A percentile compares a stretch with the other conserved stretches of the same genome.
Conservation (phyloP, 2,888 invertebrate species). For the Plagiodera versicolora region DNA sequence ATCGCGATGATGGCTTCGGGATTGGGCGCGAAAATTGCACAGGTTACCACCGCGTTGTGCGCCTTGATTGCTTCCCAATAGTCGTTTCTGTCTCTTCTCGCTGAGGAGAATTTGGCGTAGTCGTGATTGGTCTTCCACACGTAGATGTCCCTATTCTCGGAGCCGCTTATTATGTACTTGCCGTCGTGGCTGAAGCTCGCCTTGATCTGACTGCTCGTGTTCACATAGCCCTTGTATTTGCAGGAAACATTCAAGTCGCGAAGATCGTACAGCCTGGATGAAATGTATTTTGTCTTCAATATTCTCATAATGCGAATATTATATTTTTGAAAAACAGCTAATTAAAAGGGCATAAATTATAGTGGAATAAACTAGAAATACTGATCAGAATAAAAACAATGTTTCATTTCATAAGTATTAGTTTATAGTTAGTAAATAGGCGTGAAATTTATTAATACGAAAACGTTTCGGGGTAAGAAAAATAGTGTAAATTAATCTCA, state of each 20-base stretch:
- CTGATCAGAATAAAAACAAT: too few species aligned
- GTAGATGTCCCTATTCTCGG: constrained; percentile 96
- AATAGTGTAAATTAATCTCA: too few species aligned
- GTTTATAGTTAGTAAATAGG: too few species aligned
- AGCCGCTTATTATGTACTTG: constrained; percentile 56
- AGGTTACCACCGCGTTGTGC: constrained; percentile 94
- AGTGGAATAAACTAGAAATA: too few species aligned
- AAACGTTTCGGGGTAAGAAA: too few species aligned
- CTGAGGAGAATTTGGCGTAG: constrained; percentile 90
- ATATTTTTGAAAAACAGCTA: too few species aligned
- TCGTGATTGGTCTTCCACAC: constrained; percentile 98
- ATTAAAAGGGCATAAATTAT: too few species aligned
- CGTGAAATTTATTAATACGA: too few species aligned
- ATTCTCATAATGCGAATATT: too few species aligned
- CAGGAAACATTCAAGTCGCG: constrained; percentile 92
- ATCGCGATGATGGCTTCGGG: constrained; percentile 86
- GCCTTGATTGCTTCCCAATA: constrained; percentile 98
- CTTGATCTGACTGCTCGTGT: constrained; percentile 95
- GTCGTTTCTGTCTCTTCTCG: constrained; percentile 90
- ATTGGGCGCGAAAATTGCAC: constrained; percentile 96
- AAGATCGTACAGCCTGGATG: constrained; percentile 81
- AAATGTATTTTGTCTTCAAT: too few species aligned
- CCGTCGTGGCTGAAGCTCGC: constrained; percentile 98
- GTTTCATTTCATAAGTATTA: too few species aligned
- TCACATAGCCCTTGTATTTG: constrained; percentile 68